Evolutionary conservation across 2,797 vertebrate genomes (phyloP), one percentile per base, ranked within the genome.

Genomic region (Gallinago stenura): DNA sequence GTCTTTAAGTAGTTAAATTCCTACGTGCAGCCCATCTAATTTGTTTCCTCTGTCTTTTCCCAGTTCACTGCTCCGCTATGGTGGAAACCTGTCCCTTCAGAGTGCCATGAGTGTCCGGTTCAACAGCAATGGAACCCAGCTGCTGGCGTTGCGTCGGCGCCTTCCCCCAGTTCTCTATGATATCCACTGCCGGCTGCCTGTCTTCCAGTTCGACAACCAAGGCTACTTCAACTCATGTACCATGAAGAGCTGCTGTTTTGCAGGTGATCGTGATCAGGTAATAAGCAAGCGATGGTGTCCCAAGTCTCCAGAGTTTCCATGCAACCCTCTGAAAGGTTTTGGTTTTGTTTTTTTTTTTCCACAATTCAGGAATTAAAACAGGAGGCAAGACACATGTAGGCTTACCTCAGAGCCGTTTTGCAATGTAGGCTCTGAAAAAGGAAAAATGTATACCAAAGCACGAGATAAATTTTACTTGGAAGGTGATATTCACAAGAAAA

Each of bases 171-270:
- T 99, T 73, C 98, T 99, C 70, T 99, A 99, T 21, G 99, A 99
- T 97, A 99, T 99, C 84, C 99, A 99, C 98, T 99, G 99, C 11
- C 99, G 99, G 9, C 98, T 99, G 96, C 99, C 99, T 21, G 99
- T 99, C 97, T 99, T 99, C 98, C 99, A 99, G 98, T 99, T 99
- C 20, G 99, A 99, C 98, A 99, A 99, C 98, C 99, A 99, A 95
- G 99, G 99, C 14, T 99, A 99, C 98, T 99, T 99, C 98, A 99
- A 99, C 97, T 99, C 99, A 22, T 99, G 99, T 91, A 99, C 99
- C 88, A 99, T 99, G 99, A 99, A 99, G 96, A 99, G 99, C 98
- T 99, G 99, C 98, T 99, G 99, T 94, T 99, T 99, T 53, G 99
- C 99, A 3, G 99, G 99, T 19, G 99, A 99, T 98, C 98, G 98